Evolutionary conservation across 2,888 invertebrate species (phyloP).

Genomic region (Drosophila leonis): DNA sequence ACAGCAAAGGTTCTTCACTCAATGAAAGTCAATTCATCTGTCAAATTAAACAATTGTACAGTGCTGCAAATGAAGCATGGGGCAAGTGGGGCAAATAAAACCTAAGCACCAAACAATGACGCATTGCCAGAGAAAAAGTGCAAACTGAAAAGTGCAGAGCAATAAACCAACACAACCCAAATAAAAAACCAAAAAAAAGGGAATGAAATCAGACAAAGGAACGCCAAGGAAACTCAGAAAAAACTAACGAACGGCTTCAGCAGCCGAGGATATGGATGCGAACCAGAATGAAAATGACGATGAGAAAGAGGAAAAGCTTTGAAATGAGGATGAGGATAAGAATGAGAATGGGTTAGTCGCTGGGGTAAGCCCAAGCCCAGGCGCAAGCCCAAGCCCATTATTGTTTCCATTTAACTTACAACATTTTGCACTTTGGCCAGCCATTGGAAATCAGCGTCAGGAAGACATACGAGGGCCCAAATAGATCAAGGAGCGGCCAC

Average conservation of each 20-base stretch:
- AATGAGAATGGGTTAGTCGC: not conserved
- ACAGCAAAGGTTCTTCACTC: slow-evolving; percentile 24
- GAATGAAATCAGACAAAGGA: slow-evolving; percentile 33
- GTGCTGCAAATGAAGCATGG: slow-evolving; percentile 45
- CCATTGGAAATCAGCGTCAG: slow-evolving; percentile 50
- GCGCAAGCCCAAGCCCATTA: slow-evolving; percentile 73
- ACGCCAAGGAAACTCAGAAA: slow-evolving; percentile 37
- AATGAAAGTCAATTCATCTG: slow-evolving; percentile 68
- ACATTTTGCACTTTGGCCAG: slow-evolving; percentile 82
- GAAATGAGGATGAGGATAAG: not conserved
- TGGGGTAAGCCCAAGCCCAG: slow-evolving; percentile 54
- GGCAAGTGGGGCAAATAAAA: slow-evolving; percentile 21
- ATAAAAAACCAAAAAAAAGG: slow-evolving; percentile 12
- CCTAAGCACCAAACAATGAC: slow-evolving; percentile 63
- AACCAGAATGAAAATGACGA: slow-evolving; percentile 9
- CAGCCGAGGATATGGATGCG: slow-evolving; percentile 19
- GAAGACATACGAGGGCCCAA: slow-evolving; percentile 47
- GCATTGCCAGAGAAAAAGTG: slow-evolving; percentile 47
- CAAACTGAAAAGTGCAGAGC: slow-evolving; percentile 61
- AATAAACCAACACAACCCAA: slow-evolving; percentile 61
- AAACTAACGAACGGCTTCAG: slow-evolving; percentile 33
- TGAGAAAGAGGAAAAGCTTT: slow-evolving; percentile 1
- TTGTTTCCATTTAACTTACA: slow-evolving; percentile 83
- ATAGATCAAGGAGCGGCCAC: slow-evolving; percentile 54
- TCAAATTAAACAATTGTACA: slow-evolving; percentile 70